phyloP scores from a whole-genome alignment of 1,140 invertebrate species.

The Anthonomus grandis region DNA sequence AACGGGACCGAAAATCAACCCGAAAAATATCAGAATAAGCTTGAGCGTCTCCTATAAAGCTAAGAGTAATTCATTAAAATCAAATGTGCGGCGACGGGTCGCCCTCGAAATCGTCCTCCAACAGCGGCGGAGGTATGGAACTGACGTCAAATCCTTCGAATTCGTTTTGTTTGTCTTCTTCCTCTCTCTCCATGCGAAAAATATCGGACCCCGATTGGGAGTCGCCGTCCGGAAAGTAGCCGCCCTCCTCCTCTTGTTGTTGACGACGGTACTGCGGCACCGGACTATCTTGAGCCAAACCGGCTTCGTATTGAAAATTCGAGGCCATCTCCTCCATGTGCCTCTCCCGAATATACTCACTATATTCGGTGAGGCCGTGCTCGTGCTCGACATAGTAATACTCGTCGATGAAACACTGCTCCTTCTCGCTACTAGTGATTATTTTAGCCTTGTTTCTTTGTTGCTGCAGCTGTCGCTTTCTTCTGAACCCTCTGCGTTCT shows the following conservation, averaged over 20 bases:
- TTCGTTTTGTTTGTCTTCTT: slow-evolving; percentile 50
- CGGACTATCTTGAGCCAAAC: slow-evolving; percentile 53
- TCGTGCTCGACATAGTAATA: slow-evolving; percentile 47
- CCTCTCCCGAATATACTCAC: slow-evolving; percentile 38
- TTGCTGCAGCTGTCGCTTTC: slow-evolving; percentile 58
- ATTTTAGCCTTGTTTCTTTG: slow-evolving; percentile 41
- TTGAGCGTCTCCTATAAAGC: slow-evolving; percentile 27
- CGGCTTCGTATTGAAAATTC: slow-evolving; percentile 43
- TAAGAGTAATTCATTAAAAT: slow-evolving; percentile 43
- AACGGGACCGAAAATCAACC: slow-evolving; percentile 22
- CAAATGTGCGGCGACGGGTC: slow-evolving; percentile 50
- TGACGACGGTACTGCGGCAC: slow-evolving; percentile 40
- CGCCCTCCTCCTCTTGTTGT: slow-evolving; percentile 50
- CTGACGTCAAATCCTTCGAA: slow-evolving; percentile 63
- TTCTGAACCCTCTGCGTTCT: slow-evolving; percentile 59
- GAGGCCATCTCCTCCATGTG: slow-evolving; percentile 43
- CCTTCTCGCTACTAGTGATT: slow-evolving; percentile 35
- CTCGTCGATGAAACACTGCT: slow-evolving; percentile 41
- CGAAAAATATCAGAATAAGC: slow-evolving; percentile 26
- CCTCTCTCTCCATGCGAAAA: slow-evolving; percentile 56
- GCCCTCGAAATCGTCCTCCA: slow-evolving; percentile 62
- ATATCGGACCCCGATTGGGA: slow-evolving; percentile 56
- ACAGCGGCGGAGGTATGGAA: slow-evolving; percentile 62
- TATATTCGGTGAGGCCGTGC: slow-evolving; percentile 37
- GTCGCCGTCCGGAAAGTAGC: slow-evolving; percentile 63